phyloP scores from a whole-genome alignment of 2,113 vertebrate species.

The Hippopotamus amphibius region DNA sequence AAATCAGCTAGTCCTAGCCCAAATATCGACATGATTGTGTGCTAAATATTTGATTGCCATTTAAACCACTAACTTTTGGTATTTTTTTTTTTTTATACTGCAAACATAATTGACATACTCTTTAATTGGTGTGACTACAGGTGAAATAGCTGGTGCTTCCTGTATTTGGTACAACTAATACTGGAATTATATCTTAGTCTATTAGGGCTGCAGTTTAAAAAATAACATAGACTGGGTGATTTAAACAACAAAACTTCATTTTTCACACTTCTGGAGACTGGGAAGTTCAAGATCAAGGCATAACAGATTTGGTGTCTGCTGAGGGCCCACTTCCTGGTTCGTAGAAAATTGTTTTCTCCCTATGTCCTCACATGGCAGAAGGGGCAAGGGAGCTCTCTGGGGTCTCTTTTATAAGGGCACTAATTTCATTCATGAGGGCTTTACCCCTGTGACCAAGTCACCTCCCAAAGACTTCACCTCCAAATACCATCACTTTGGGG shows the following conservation, averaged over 20 bases:
- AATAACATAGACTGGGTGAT: neutral
- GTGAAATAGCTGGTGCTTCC: neutral
- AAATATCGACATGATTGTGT: neutral
- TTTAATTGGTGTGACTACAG: neutral
- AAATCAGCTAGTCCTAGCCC: neutral
- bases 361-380: neutral
- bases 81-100: neutral
- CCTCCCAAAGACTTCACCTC: neutral
- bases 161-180: neutral
- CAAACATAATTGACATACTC: neutral
- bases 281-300: neutral
- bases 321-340: neutral
- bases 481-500: neutral
- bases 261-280: neutral
- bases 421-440: neutral
- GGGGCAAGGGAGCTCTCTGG: neutral
- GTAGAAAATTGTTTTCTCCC: neutral
- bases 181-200: neutral
- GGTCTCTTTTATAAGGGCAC: neutral
- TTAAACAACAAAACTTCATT: neutral
- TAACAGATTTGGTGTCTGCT: neutral
- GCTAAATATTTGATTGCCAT: neutral
- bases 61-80: neutral
- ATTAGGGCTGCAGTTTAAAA: neutral
- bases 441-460: neutral